Evolutionary conservation across 1,140 invertebrate species (phyloP), one percentile per base, ranked within the genome.

Genomic region (Parapsyche elsis): DNA sequence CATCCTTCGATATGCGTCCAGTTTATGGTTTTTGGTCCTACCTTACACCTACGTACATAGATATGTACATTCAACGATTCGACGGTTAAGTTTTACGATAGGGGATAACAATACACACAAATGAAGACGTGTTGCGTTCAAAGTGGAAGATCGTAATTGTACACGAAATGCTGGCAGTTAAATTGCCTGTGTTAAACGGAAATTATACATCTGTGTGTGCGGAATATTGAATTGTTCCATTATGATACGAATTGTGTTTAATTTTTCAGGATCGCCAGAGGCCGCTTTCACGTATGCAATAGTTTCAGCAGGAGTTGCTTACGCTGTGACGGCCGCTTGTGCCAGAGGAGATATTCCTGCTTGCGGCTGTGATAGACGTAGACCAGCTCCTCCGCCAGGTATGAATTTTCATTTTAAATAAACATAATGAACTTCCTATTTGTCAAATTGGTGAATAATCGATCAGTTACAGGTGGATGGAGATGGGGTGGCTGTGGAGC

Each of bases 201-300:
- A 38, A 38, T 38, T 38, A 38, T 38, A 38, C 7, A 38, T 38
- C 1, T 38, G 7, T 14, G 45, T 53, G 16, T 5, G 12, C 16
- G 49, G 49, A 12, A 53, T 4, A 53, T 53, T 53, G 49, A 12
- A 53, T 53, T 53, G 38, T 5, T 9, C 0, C n/a, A 30, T 21
- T 5, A 0, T 59, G 46, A 9, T 5, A 0, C 24, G 46, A 9
- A 46, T 16, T 12, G 53, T 73, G 14, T 24, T 79, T 74, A 64
- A 21, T 76, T 38, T 78, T 78, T 24, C 88, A 97, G 96, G 95
- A 82, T 97, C 95, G 44, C 91, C 94, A 83, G 97, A 99, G 88
- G 96, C 96, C 0, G 96, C 96, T 12, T 97, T 96, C 87, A 95
- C 95, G 0, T 97, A 98, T 88, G 95, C 96, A 21, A 94, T 98